Evolutionary conservation across 2,888 invertebrate species (phyloP), one percentile per base, ranked within the genome.

Genomic region (Apotomis betuletana): DNA sequence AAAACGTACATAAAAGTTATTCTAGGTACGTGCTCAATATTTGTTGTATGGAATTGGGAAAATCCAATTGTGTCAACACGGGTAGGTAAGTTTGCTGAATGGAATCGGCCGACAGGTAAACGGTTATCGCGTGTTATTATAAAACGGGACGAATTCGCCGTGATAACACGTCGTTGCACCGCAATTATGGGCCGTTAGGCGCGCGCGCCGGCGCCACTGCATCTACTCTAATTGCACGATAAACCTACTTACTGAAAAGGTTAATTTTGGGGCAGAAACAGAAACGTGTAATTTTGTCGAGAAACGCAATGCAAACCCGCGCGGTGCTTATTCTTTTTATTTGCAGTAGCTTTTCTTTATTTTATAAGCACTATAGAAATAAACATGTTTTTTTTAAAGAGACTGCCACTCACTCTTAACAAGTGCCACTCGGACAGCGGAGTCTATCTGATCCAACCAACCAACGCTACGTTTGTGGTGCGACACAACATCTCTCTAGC

Each of bases 81-180:
- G 77, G 83, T 81, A 77, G 76, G 79, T 83, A 85, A 84, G 82
- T 83, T 85, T 83, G 81, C 80, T 75, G 85, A 88, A 89, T 86
- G 85, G 86, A 87, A 88, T 87, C 79, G 84, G 80, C 81, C 79
- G 83, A 78, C 83, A 87, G 85, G 85, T 88, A 87, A 88, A 87
- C 84, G 84, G 85, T 87, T 85, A 88, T 87, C 81, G 85, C 80
- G 75, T 75, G 81, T 85, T 87, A 87, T 85, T 85, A 86, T 84
- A 83, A 85, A 83, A 82, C 79, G 77, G 75, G 77, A 76, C 77
- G 78, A 85, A 86, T 86, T 83, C 79, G 80, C 81, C 80, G 80
- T 81, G 82, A 83, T 83, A 83, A 79, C 83, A 78, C 81, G 81
- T 77, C 81, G 80, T 79, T 75, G 77, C 85, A 80, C 81, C 85